Evolutionary conservation across 92 coral and sea anemone genomes (phyloP).

Genomic region (Epizoanthus stellaris): DNA sequence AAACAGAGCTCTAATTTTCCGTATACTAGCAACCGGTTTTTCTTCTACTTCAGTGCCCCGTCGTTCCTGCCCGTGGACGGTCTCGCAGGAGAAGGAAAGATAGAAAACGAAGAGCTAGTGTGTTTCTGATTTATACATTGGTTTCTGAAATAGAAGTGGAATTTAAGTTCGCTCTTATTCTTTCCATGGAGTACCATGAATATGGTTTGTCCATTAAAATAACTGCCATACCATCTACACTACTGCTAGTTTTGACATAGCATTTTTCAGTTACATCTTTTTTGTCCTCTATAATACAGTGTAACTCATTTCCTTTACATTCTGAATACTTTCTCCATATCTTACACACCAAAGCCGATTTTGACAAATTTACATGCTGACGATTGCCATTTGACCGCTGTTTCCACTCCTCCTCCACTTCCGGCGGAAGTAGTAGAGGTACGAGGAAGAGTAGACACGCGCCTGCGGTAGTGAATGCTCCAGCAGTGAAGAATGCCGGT

Average conservation of each 20-base stretch:
- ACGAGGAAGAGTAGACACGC: neutral
- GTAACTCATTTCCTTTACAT: neutral
- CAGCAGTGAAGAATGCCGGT: neutral
- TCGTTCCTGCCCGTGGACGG: no score
- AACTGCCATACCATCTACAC: neutral
- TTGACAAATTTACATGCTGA: neutral
- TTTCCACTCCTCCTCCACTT: neutral
- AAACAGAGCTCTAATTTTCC: no score
- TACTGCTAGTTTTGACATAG: neutral
- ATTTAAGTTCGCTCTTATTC: neutral
- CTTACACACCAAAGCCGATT: neutral
- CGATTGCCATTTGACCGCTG: neutral
- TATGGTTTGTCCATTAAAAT: neutral
- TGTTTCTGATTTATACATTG: neutral
- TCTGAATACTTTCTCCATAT: neutral
- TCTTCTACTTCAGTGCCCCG: no score
- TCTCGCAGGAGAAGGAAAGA: no score
- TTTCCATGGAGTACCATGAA: neutral
- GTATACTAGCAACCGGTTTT: no score
- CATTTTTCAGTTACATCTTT: neutral
- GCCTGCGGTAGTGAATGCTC: slow-evolving; percentile 1
- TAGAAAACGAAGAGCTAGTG: neutral
- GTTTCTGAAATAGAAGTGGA: neutral
- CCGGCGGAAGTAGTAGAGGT: slow-evolving; percentile 3
- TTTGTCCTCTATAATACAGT: neutral